Percentiles rank a stretch among this genome's conserved stretches.
These are phyloP conservation scores for Ovis canadensis DNA, from an alignment of 2,113 vertebrate species.

Conservation along the genomic window DNA sequence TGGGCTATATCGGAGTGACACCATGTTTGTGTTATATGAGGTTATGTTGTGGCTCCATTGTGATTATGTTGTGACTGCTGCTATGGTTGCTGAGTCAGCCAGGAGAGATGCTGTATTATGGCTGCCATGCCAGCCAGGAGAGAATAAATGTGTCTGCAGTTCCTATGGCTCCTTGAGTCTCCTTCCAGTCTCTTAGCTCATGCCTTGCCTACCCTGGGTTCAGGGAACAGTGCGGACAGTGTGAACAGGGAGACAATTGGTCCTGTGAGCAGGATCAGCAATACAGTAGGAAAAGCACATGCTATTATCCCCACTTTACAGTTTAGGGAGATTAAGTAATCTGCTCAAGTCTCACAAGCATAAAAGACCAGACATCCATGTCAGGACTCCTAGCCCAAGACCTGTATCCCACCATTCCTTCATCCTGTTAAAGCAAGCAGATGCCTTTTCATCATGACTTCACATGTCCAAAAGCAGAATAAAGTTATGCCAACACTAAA, in stretches of 20 bases:
- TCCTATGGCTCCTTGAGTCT: not conserved
- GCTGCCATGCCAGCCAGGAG: not conserved
- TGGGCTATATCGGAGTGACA: not conserved
- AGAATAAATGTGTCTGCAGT: not conserved
- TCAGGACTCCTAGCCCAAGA: not conserved
- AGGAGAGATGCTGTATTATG: not conserved
- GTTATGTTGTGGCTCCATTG: not conserved
- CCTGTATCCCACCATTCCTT: fast-evolving
- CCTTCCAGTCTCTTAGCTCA: not conserved
- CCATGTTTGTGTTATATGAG: not conserved
- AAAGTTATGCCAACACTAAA: not conserved
- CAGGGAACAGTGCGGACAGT: fast-evolving
- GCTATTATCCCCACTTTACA: not conserved
- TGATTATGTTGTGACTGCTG: not conserved
- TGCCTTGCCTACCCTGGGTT: not conserved
- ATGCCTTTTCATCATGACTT: not conserved
- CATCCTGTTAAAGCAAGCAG: not conserved
- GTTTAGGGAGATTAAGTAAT: not conserved
- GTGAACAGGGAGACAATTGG: not conserved
- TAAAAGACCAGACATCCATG: not conserved
- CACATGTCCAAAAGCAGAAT: not conserved
- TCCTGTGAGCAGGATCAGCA: not conserved
- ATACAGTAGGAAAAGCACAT: not conserved
- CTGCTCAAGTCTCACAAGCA: not conserved
- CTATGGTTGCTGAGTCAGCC: not conserved